Conservation (phyloP, 2,888 invertebrate genomes). For the Eutolmus rufibarbis region DNA sequence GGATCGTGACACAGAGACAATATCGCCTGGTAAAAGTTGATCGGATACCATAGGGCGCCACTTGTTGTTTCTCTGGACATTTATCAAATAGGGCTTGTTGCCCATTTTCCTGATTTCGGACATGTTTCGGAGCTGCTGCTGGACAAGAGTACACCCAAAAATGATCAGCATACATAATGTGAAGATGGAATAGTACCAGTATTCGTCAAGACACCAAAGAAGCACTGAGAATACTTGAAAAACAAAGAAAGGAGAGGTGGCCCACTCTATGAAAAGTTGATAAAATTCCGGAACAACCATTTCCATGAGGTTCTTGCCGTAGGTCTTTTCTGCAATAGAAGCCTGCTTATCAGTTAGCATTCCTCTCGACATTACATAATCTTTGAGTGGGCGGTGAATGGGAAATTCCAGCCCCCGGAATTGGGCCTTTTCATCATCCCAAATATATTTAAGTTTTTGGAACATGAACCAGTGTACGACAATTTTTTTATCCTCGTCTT, state of each 20-base stretch:
- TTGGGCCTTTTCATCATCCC: slow-evolving; percentile 80
- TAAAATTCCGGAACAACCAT: slow-evolving; percentile 96
- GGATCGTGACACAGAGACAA: slow-evolving; percentile 91
- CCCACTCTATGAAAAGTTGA: slow-evolving; percentile 96
- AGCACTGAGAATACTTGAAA: slow-evolving; percentile 99
- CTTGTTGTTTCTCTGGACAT: slow-evolving; percentile 88
- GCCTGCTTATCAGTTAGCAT: slow-evolving; percentile 84
- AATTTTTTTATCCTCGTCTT: slow-evolving; percentile 64
- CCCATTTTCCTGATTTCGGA: slow-evolving; percentile 99
- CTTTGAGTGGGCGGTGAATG: slow-evolving; percentile 71
- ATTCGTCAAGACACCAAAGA: slow-evolving; percentile 98
- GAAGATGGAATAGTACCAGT: slow-evolving; percentile 97
- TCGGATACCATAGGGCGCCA: slow-evolving; percentile 88
- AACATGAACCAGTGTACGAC: slow-evolving; percentile 82
- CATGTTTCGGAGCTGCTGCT: slow-evolving; percentile 98
- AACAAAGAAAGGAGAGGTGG: slow-evolving; percentile 99
- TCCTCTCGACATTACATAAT: slow-evolving; percentile 86
- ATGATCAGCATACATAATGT: slow-evolving; percentile 94
- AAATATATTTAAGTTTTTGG: slow-evolving; percentile 97
- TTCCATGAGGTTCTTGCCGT: slow-evolving; percentile 86
- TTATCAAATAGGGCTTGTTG: slow-evolving; percentile 90
- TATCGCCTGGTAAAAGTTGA: slow-evolving; percentile 93
- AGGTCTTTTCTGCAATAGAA: slow-evolving; percentile 76
- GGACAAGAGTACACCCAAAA: slow-evolving; percentile 97
- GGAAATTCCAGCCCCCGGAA: slow-evolving; percentile 90